Evolutionary conservation across 2,797 vertebrate genomes (phyloP).

Genomic region (Schizothorax lantsangensis): DNA sequence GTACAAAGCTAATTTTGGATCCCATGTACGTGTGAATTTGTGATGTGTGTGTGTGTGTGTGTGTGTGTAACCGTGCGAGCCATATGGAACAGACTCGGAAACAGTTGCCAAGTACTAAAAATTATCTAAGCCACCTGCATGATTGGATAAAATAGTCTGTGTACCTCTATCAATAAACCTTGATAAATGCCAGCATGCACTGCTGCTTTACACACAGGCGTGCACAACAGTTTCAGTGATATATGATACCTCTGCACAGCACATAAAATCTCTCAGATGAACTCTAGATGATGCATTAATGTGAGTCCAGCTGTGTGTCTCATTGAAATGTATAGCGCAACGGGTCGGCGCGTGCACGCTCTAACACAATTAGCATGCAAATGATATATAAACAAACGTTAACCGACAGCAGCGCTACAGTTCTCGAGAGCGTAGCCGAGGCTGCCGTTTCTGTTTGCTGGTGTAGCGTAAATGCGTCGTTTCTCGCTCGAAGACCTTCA

Average conservation of each 20-base stretch:
- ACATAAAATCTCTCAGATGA: slow-evolving; percentile 7
- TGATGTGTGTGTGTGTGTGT: not conserved
- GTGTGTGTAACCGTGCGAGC: slow-evolving; percentile 14
- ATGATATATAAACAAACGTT: slow-evolving; percentile 57
- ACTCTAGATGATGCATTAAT: slow-evolving; percentile 34
- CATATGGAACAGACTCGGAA: slow-evolving; percentile 37
- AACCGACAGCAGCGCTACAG: slow-evolving; percentile 39
- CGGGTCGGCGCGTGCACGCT: slow-evolving; percentile 42
- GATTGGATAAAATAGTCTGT: slow-evolving; percentile 54
- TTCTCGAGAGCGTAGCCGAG: slow-evolving; percentile 36
- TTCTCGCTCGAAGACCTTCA: slow-evolving; percentile 44
- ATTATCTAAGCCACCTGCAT: slow-evolving; percentile 46
- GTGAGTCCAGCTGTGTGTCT: slow-evolving; percentile 46
- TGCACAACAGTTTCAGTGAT: slow-evolving; percentile 6
- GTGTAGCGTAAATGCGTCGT: slow-evolving; percentile 29
- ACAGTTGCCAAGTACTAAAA: slow-evolving; percentile 49
- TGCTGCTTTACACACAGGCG: slow-evolving; percentile 8
- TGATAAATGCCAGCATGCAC: slow-evolving; percentile 6
- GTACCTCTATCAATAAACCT: slow-evolving; percentile 33
- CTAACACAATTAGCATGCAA: slow-evolving; percentile 66
- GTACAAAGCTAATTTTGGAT: not conserved
- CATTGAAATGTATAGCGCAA: slow-evolving; percentile 55
- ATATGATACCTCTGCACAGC: not conserved
- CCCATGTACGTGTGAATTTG: not conserved
- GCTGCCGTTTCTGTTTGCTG: slow-evolving; percentile 49